A percentile compares a stretch with the other conserved stretches of the same genome.
Evolutionary conservation across 2,797 vertebrate genomes (phyloP).

Genomic region (Brotula barbata): DNA sequence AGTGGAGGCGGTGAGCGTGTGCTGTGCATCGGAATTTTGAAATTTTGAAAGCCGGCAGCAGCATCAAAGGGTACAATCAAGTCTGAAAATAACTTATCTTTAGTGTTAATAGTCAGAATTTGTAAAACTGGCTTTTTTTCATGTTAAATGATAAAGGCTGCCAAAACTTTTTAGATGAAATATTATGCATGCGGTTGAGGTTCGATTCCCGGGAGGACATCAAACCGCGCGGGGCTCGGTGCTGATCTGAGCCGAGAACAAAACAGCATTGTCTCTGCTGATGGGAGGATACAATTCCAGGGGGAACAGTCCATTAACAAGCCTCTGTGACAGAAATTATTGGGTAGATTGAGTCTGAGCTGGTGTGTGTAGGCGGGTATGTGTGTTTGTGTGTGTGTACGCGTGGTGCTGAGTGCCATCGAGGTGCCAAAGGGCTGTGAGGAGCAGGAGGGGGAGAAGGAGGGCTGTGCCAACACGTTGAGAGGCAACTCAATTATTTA

Average conservation of each 20-base stretch:
- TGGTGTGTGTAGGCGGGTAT: constrained; percentile 2
- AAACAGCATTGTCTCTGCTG: constrained; percentile 68
- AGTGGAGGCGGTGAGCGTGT: not conserved
- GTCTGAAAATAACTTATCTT: not conserved
- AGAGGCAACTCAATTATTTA: constrained; percentile 71
- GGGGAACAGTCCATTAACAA: constrained; percentile 27
- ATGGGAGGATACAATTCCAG: constrained; percentile 52
- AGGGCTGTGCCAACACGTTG: constrained; percentile 58
- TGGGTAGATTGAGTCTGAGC: constrained; percentile 16
- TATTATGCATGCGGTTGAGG: too few relatives aligned
- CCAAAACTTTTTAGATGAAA: too few relatives aligned
- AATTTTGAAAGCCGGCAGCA: not conserved
- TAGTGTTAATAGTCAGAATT: not conserved
- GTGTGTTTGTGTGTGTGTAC: constrained; percentile 36
- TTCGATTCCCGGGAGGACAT: constrained; percentile 65
- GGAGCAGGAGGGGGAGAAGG: constrained; percentile 33
- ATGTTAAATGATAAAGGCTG: not conserved
- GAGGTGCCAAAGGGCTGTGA: constrained; percentile 40
- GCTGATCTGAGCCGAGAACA: constrained; percentile 69
- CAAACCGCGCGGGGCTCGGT: constrained; percentile 46
- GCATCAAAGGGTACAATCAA: not conserved
- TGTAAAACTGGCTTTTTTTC: not conserved
- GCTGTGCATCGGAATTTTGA: not conserved
- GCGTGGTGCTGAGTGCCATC: constrained; percentile 30
- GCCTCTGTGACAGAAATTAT: constrained; percentile 22